Conservation (phyloP, 2,888 invertebrate species). For the Leptinotarsa peninsularis region DNA sequence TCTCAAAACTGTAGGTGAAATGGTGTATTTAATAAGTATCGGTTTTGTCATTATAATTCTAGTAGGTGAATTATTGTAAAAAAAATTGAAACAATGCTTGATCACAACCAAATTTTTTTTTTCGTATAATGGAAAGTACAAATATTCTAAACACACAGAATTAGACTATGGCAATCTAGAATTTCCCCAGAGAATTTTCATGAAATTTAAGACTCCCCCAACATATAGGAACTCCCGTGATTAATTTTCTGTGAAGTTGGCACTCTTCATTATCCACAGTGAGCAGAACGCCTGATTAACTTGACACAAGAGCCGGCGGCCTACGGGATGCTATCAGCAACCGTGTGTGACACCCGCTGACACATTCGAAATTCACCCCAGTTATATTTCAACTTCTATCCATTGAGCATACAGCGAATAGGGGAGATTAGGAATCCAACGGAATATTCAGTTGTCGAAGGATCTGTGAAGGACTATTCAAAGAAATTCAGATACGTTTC, state of each 20-base stretch:
- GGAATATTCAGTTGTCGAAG: background rate
- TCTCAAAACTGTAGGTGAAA: too few species aligned
- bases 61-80: too few species aligned
- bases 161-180: background rate
- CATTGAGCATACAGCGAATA: slow-evolving; percentile 27
- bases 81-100: too few species aligned
- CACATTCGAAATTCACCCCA: slow-evolving; percentile 43
- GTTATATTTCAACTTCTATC: slow-evolving; percentile 31
- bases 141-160: too few species aligned
- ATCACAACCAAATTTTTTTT: too few species aligned
- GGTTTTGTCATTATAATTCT: too few species aligned
- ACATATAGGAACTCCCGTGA: slow-evolving; percentile 22
- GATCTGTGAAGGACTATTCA: too few species aligned
- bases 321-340: slow-evolving; percentile 39
- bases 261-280: slow-evolving; percentile 37
- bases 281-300: slow-evolving; percentile 42
- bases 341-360: slow-evolving; percentile 44
- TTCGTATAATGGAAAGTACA: too few species aligned
- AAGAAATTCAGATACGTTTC: too few species aligned
- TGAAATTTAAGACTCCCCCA: background rate
- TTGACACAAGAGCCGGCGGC: slow-evolving; percentile 40
- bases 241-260: slow-evolving; percentile 42
- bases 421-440: background rate
- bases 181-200: slow-evolving; percentile 3
- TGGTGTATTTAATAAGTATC: too few species aligned